Percentiles rank a stretch among this genome's conserved stretches.
Evolutionary conservation across 2,888 invertebrate species (phyloP).

Genomic region (Amphimallon solstitiale): DNA sequence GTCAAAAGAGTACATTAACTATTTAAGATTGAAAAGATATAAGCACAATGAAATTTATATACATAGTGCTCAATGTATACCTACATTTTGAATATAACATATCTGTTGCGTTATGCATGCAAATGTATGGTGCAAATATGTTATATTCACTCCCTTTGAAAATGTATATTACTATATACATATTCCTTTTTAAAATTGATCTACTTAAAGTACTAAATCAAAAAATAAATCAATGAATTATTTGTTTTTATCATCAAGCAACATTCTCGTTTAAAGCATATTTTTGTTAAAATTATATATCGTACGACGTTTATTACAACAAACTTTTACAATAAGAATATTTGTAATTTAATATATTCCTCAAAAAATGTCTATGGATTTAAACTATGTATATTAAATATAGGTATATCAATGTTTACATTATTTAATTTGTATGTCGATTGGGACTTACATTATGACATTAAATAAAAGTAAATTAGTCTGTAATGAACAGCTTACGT

Average conservation of each 20-base stretch:
- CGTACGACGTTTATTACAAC: slow-evolving; percentile 1
- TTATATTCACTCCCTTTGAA: too few relatives aligned
- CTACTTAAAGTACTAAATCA: slow-evolving; percentile 3
- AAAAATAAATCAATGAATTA: background rate
- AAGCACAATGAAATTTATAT: background rate
- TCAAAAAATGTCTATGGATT: background rate
- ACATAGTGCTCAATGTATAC: background rate
- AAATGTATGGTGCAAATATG: too few relatives aligned
- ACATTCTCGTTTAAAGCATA: background rate
- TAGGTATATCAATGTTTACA: slow-evolving; percentile 1
- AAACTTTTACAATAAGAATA: background rate
- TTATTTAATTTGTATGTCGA: background rate
- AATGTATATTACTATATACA: too few relatives aligned
- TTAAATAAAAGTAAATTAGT: background rate
- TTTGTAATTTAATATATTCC: slow-evolving; percentile 3
- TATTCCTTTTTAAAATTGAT: background rate
- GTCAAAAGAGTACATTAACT: too few relatives aligned
- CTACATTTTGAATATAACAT: background rate
- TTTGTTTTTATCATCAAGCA: background rate
- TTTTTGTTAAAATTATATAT: background rate
- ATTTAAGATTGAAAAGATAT: background rate
- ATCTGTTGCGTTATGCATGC: too few relatives aligned
- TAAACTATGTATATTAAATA: background rate
- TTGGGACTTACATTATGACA: background rate
- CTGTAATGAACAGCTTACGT: too few relatives aligned